Conservation (phyloP, 2,888 invertebrate genomes). For the Steromphala cineraria region DNA sequence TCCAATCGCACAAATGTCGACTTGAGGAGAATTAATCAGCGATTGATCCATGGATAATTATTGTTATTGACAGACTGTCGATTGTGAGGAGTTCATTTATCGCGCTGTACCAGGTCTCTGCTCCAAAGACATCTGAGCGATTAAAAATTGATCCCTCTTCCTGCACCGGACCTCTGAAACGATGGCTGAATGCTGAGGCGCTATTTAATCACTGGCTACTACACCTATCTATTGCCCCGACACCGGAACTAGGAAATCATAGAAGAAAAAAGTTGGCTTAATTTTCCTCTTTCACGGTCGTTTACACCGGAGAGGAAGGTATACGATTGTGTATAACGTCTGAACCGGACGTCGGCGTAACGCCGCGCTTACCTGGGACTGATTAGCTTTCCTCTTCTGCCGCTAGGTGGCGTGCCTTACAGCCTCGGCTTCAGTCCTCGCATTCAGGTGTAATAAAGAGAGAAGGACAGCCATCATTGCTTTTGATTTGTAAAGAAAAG, state of each 20-base stretch:
- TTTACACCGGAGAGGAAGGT: conserved; percentile 35
- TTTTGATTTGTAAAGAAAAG: conserved; percentile 13
- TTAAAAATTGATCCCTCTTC: conserved; percentile 20
- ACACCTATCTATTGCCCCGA: conserved; percentile 15
- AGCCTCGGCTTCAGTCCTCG: background rate
- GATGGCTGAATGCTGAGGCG: background rate
- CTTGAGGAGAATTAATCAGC: conserved; percentile 25
- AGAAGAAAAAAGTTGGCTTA: conserved; percentile 34
- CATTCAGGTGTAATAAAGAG: conserved; percentile 5
- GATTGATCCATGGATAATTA: conserved; percentile 31
- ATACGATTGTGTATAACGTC: background rate
- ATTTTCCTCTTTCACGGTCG: conserved; percentile 37
- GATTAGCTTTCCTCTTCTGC: background rate
- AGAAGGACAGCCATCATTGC: background rate
- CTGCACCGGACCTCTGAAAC: background rate
- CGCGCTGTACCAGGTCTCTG: background rate
- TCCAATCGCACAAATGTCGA: conserved; percentile 19
- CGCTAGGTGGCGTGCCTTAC: background rate
- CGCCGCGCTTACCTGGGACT: background rate
- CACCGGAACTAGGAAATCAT: conserved; percentile 36
- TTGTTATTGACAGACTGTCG: conserved; percentile 17
- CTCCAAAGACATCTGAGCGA: background rate
- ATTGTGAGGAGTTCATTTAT: conserved; percentile 22
- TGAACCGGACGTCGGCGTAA: background rate
- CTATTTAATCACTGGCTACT: background rate